Conservation (phyloP, 1,140 invertebrate species). For the Drosophila pallidifrons region DNA sequence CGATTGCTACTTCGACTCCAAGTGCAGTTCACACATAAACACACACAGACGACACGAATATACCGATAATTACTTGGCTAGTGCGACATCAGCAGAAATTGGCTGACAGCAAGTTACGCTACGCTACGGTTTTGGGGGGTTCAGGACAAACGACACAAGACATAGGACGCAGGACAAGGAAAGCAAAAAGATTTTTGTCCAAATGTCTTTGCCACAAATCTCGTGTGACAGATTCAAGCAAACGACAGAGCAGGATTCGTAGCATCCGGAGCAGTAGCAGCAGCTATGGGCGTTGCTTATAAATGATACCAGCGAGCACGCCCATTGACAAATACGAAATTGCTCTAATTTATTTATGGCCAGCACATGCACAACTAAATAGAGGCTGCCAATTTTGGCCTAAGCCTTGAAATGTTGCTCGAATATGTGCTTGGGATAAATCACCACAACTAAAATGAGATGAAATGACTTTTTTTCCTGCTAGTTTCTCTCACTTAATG, state of each 20-base stretch:
- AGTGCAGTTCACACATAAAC: constrained; percentile 16
- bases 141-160: constrained; percentile 27
- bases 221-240: constrained; percentile 57
- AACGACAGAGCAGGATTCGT: neutral
- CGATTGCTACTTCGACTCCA: neutral
- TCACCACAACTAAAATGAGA: too few relatives aligned
- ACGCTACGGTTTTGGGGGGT: constrained; percentile 24
- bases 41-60: constrained; percentile 21
- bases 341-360: constrained; percentile 71
- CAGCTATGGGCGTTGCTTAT: constrained; percentile 57
- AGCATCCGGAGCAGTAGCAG: neutral
- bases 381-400: constrained; percentile 13
- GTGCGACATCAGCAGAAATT: constrained; percentile 78
- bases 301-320: constrained; percentile 65
- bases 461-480: too few relatives aligned
- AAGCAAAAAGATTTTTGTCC: constrained; percentile 58
- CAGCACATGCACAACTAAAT: constrained; percentile 47
- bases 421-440: neutral
- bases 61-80: constrained; percentile 80
- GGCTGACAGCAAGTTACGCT: constrained; percentile 44
- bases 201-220: constrained; percentile 72
- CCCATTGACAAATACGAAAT: constrained; percentile 66
- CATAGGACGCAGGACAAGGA: neutral
- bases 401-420: neutral
- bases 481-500: neutral